Base-by-base conservation (phyloP, 2,113 vertebrate species). In the Corythornis madagascariensis region DNA sequence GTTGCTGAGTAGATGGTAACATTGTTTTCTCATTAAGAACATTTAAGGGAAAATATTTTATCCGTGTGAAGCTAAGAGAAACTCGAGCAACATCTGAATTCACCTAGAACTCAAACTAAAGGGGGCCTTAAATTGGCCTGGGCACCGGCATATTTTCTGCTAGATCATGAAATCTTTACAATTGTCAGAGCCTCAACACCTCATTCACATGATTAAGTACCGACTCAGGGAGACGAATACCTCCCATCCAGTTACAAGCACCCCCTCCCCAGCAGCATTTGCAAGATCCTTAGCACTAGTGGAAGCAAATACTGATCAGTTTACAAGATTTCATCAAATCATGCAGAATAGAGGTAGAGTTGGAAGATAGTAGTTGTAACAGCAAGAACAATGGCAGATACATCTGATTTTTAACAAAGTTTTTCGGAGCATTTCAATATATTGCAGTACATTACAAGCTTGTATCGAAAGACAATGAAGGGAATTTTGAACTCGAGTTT, bases 161-260 rank as follows among this genome's bases (percentile, higher is more conserved):
- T 88, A 71, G 40, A 89, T 89, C 75, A 70, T 74, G 79, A 95
- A 94, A 91, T 52, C 60, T 88, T 94, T 88, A 79, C 75, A 89
- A 88, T 59, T 91, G 63, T 93, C 78, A 64, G 67, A 92, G 24
- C 35, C 61, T 87, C 91, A 86, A 67, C 87, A 89, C 82, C 78
- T 89, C 74, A 74, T 95, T 90, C 84, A 60, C 71, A 31, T 74
- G 82, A 87, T 91, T 71, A 79, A 93, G 38, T 64, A 83, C 24
- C 0, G 0, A 57, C 22, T 76, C 65, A 50, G 35, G 42, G 48
- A 88, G 64, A 48, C 21, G 53, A 73, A 84, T 73, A 63, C 14
- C 38, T 79, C 65, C 53, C 74, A 57, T 77, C 52, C 69, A 40
- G 48, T 72, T 47, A 89, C 38, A 25, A 90, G 56, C n/a, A 77